Conservation (phyloP, 2,797 vertebrate species). For the Melanotaenia boesemani region DNA sequence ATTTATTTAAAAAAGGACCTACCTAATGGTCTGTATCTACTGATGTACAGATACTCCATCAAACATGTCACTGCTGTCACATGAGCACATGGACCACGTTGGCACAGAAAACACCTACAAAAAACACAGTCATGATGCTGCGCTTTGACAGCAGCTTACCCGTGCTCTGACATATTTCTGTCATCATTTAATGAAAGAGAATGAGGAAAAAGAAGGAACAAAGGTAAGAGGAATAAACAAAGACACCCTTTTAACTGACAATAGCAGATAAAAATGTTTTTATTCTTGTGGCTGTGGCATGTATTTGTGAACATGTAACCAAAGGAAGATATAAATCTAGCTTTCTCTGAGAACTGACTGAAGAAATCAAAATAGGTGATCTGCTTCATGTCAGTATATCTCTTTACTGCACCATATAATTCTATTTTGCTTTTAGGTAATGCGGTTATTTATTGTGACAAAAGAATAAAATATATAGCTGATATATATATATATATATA, state of each 20-base stretch:
- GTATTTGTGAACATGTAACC: not conserved
- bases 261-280: not conserved
- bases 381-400: not conserved
- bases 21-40: not conserved
- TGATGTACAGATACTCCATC: conserved; percentile 2
- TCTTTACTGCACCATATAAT: not conserved
- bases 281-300: not conserved
- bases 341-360: not conserved
- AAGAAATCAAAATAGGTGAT: conserved; percentile 5
- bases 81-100: conserved; percentile 26
- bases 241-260: not conserved
- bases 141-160: conserved; percentile 81
- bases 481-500: not conserved
- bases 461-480: not conserved
- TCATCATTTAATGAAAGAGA: conserved; percentile 75
- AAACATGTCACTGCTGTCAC: conserved; percentile 25
- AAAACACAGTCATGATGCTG: conserved; percentile 16
- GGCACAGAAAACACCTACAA: conserved; percentile 35
- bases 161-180: conserved; percentile 91
- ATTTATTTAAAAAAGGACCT: not conserved
- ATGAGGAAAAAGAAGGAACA: conserved; percentile 66
- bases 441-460: not conserved
- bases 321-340: not conserved
- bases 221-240: not conserved
- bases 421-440: not conserved